These are phyloP conservation scores for Drosophila putrida DNA, from an alignment of 2,888 invertebrate species.

Conservation along the genomic window DNA sequence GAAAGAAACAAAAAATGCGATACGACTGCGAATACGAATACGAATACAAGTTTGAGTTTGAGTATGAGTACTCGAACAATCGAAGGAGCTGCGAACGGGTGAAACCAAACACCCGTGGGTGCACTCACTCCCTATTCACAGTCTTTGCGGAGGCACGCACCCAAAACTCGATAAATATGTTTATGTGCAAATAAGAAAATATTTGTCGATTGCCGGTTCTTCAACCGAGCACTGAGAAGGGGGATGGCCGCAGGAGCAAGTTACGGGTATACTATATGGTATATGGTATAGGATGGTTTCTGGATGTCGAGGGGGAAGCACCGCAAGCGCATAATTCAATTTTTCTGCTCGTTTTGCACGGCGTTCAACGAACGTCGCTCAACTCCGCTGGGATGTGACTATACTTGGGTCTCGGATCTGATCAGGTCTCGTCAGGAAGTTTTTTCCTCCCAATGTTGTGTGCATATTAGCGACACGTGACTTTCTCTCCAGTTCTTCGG, in stretches of 20 bases:
- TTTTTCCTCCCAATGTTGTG: conserved; percentile 5
- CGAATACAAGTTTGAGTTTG: background rate
- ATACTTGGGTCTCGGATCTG: conserved; percentile 2
- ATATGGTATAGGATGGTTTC: too few relatives aligned
- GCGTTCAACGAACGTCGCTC: conserved; percentile 71
- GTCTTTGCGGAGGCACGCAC: conserved; percentile 35
- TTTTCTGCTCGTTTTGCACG: conserved; percentile 83
- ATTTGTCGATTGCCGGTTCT: conserved; percentile 82
- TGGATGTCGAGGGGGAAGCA: conserved; percentile 63
- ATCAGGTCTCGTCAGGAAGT: conserved; percentile 4
- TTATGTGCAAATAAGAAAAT: conserved; percentile 81
- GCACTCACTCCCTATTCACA: conserved; percentile 26
- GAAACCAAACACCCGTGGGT: conserved; percentile 81
- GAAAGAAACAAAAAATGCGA: conserved; percentile 52
- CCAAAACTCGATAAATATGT: conserved; percentile 79
- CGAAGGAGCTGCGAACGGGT: conserved; percentile 68
- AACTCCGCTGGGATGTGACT: conserved; percentile 56
- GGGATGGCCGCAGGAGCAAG: background rate
- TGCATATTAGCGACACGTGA: conserved; percentile 77
- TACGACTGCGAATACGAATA: background rate
- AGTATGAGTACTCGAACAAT: conserved; percentile 1
- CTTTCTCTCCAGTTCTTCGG: conserved; percentile 24
- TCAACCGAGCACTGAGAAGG: conserved; percentile 10
- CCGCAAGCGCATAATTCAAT: conserved; percentile 84
- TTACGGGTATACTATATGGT: too few relatives aligned